These are phyloP conservation scores for Odocoileus virginianus DNA, from an alignment of 2,113 vertebrate species.

Conservation along the genomic window DNA sequence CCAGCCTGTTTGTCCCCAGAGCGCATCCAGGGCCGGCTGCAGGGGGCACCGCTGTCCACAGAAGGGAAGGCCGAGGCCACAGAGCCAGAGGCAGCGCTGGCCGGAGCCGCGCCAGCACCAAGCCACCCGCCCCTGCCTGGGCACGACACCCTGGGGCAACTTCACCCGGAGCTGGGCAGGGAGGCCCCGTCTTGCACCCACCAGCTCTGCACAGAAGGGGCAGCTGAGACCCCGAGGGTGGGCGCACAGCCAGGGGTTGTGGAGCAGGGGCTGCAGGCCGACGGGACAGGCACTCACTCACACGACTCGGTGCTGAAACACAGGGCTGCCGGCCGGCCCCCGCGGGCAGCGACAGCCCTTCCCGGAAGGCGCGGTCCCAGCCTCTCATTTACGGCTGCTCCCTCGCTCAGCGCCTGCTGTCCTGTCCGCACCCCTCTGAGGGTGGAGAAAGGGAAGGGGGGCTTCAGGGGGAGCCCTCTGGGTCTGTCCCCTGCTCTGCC, in stretches of 20 bases:
- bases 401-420: background rate
- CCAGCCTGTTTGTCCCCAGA: accelerated
- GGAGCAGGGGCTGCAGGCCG: background rate
- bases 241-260: accelerated
- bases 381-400: background rate
- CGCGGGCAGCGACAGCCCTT: background rate
- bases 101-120: too few relatives aligned
- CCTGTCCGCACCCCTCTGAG: background rate
- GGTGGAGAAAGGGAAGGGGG: background rate
- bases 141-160: background rate
- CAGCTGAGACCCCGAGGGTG: background rate
- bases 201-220: background rate
- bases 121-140: background rate
- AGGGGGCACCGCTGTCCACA: background rate
- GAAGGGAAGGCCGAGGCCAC: background rate
- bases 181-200: accelerated
- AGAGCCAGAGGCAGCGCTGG: background rate
- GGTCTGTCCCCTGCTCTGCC: background rate
- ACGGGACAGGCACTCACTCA: background rate
- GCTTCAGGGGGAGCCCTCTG: background rate
- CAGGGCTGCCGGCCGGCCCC: background rate
- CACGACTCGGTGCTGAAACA: background rate
- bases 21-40: accelerated
- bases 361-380: background rate
- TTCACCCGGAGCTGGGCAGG: background rate